phyloP scores from a whole-genome alignment of 2,888 invertebrate genomes.

The Macrophya alboannulata region DNA sequence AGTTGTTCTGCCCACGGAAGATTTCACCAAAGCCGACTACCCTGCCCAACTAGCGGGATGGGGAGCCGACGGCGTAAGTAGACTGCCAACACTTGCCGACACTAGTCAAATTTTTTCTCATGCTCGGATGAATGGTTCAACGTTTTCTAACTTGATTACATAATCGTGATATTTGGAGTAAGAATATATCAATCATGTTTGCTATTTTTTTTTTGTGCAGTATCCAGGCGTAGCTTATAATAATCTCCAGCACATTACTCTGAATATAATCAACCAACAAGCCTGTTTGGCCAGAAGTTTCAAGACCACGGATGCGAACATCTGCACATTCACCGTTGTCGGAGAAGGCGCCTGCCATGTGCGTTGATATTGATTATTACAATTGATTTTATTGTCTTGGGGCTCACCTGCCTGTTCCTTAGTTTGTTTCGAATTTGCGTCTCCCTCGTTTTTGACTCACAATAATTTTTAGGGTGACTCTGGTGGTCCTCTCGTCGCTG shows the following conservation, averaged over 20 bases:
- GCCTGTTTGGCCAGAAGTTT: slow-evolving; percentile 7
- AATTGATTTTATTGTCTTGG: background rate
- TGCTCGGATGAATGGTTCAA: no score
- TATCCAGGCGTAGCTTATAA: slow-evolving; percentile 7
- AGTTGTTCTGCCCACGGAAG: slow-evolving; percentile 1
- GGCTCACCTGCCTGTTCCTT: background rate
- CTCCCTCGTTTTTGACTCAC: background rate
- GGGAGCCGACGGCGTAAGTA: slow-evolving; percentile 2
- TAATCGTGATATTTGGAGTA: no score
- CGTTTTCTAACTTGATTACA: no score
- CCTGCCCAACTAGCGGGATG: slow-evolving; percentile 25
- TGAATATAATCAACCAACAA: slow-evolving; percentile 19
- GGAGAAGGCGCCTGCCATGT: slow-evolving; percentile 43
- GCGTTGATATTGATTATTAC: slow-evolving; percentile 1
- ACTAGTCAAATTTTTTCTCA: no score
- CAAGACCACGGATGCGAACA: slow-evolving; percentile 18
- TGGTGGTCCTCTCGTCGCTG: slow-evolving; percentile 35
- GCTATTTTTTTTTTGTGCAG: background rate
- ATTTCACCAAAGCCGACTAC: slow-evolving; percentile 25
- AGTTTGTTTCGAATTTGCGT: background rate
- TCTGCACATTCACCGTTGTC: slow-evolving; percentile 20
- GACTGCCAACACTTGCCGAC: background rate
- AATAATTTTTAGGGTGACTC: slow-evolving; percentile 31
- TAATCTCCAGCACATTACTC: slow-evolving; percentile 16
- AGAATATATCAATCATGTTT: no score